Evolutionary conservation across 1,140 invertebrate genomes (phyloP).

Genomic region (Drosophila novamexicana): DNA sequence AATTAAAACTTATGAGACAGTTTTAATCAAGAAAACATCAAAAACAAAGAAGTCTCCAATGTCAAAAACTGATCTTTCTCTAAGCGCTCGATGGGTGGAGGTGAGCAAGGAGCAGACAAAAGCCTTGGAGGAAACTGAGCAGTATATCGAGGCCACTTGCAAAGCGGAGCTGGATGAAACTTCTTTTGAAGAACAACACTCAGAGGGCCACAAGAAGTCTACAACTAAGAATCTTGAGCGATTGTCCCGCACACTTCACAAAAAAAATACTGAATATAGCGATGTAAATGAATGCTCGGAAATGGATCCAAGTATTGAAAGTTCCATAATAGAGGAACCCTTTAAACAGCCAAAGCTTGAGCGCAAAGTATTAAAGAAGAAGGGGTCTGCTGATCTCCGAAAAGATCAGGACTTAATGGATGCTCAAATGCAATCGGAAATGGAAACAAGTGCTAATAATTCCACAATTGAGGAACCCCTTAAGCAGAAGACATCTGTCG

Average conservation of each 20-base stretch:
- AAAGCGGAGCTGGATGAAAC: constrained; percentile 11
- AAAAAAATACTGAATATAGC: not conserved
- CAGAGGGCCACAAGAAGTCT: not conserved
- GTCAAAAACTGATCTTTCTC: constrained; percentile 24
- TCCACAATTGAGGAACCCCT: not conserved
- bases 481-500: not conserved
- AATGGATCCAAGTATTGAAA: not conserved
- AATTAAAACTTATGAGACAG: not conserved
- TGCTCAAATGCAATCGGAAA: not conserved
- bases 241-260: not conserved
- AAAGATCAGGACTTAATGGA: not conserved
- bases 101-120: constrained; percentile 44
- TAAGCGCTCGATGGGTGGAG: constrained; percentile 66
- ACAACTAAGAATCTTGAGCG: constrained; percentile 6
- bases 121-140: constrained; percentile 49
- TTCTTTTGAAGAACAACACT: constrained; percentile 21
- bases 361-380: not conserved
- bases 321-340: not conserved
- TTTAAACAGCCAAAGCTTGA: not conserved
- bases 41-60: not conserved
- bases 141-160: constrained; percentile 39
- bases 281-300: not conserved
- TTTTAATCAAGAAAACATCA: not conserved
- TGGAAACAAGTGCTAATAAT: not conserved
- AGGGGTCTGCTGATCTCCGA: not conserved